Conservation (phyloP, 2,113 vertebrate genomes). For the Brachypodius melanocephalos region DNA sequence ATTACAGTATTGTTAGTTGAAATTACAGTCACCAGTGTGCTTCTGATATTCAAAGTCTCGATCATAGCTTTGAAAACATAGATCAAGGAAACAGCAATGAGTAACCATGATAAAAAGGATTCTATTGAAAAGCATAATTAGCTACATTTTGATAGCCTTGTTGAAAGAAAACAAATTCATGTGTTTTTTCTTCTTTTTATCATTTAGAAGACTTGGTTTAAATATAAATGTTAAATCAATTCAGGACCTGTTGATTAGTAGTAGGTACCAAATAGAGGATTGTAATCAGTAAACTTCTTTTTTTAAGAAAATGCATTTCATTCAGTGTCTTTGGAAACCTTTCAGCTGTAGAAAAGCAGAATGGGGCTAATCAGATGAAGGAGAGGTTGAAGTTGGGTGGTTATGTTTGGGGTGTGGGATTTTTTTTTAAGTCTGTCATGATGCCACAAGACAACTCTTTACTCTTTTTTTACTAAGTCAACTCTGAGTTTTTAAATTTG, state of each 20-base stretch:
- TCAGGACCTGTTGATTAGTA: slow-evolving; percentile 42
- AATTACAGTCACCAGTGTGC: slow-evolving; percentile 49
- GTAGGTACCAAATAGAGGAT: not conserved
- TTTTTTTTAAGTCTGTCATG: not conserved
- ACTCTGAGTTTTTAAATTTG: not conserved
- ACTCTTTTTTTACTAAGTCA: not conserved
- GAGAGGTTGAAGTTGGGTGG: not conserved
- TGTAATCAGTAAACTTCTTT: slow-evolving; percentile 5
- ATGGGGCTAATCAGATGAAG: not conserved
- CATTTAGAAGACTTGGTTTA: slow-evolving; percentile 45
- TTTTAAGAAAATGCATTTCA: not conserved
- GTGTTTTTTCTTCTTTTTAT: not conserved
- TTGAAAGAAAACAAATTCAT: slow-evolving; percentile 8
- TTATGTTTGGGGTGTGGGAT: not conserved
- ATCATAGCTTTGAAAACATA: slow-evolving; percentile 65
- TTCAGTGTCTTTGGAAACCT: not conserved
- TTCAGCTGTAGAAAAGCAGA: not conserved
- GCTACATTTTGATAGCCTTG: slow-evolving; percentile 34
- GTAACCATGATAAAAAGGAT: slow-evolving; percentile 67
- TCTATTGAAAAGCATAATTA: slow-evolving; percentile 58
- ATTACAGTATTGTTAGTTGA: slow-evolving; percentile 48
- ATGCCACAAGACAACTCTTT: not conserved
- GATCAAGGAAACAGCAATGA: slow-evolving; percentile 59
- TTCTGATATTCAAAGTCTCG: slow-evolving; percentile 62
- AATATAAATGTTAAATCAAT: slow-evolving; percentile 28